These are phyloP conservation scores for Choristoneura fumiferana DNA, from an alignment of 1,140 invertebrate genomes.

Conservation along the genomic window DNA sequence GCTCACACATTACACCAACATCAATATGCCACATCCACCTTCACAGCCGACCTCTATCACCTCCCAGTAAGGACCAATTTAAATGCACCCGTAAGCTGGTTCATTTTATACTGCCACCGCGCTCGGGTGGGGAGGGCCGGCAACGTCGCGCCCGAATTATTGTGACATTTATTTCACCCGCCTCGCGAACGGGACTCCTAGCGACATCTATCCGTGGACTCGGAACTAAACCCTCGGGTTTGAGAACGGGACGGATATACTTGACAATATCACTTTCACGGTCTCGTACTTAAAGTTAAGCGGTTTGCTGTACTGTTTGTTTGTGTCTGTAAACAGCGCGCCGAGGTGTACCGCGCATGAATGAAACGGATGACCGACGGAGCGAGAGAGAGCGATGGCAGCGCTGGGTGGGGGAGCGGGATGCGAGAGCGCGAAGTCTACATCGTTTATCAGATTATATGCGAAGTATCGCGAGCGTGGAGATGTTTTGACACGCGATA, in stretches of 20 bases:
- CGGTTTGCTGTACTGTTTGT: slow-evolving; percentile 78
- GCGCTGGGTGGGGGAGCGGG: slow-evolving; percentile 37
- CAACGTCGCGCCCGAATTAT: slow-evolving; percentile 74
- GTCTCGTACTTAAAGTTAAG: slow-evolving; percentile 77
- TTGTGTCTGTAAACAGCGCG: slow-evolving; percentile 79
- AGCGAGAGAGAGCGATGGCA: slow-evolving; percentile 45
- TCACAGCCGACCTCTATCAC: slow-evolving; percentile 47
- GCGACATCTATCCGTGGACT: slow-evolving; percentile 62
- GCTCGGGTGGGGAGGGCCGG: slow-evolving; percentile 66
- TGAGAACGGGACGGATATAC: slow-evolving; percentile 63
- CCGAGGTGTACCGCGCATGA: slow-evolving; percentile 76
- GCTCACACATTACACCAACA: slow-evolving; percentile 61
- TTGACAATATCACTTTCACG: slow-evolving; percentile 78
- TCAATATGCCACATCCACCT: slow-evolving; percentile 39
- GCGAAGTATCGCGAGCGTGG: slow-evolving; percentile 77
- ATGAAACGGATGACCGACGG: slow-evolving; percentile 74
- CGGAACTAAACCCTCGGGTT: slow-evolving; percentile 51
- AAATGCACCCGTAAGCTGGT: slow-evolving; percentile 36
- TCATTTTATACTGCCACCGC: slow-evolving; percentile 59
- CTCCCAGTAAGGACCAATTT: slow-evolving; percentile 34
- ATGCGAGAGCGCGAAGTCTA: slow-evolving; percentile 68
- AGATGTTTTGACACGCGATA: slow-evolving; percentile 80
- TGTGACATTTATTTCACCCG: slow-evolving; percentile 66
- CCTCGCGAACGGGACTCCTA: slow-evolving; percentile 50
- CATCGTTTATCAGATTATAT: slow-evolving; percentile 79